Evolutionary conservation across 1,140 invertebrate genomes (phyloP).

Genomic region (Drosophila yakuba): DNA sequence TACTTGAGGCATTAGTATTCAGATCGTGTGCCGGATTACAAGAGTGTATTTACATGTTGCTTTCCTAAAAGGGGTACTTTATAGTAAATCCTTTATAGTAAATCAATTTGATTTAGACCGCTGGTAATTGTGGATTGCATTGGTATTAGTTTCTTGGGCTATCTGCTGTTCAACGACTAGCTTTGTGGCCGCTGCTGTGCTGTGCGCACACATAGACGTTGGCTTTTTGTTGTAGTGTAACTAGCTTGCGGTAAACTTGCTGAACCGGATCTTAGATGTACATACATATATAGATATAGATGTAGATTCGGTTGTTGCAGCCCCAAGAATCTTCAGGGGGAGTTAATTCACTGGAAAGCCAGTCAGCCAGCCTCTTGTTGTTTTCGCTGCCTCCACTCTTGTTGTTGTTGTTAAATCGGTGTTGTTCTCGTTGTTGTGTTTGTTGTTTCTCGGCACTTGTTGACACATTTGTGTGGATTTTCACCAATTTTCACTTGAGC

Average conservation of each 20-base stretch:
- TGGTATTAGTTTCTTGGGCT: too few relatives aligned
- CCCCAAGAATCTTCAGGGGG: constrained; percentile 70
- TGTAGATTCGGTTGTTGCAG: constrained; percentile 76
- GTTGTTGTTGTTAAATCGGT: constrained; percentile 20
- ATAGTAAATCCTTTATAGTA: too few relatives aligned
- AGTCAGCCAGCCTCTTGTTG: constrained; percentile 42
- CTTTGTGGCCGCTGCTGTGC: constrained; percentile 24
- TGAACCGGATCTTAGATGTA: constrained; percentile 75
- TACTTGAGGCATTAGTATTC: constrained; percentile 18
- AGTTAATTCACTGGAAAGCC: constrained; percentile 74
- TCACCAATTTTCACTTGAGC: constrained; percentile 77
- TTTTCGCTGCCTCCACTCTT: constrained; percentile 27
- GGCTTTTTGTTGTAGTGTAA: constrained; percentile 54
- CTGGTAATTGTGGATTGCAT: too few relatives aligned
- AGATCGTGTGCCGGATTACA: not conserved
- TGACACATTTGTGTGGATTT: constrained; percentile 76
- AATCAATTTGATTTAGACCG: too few relatives aligned
- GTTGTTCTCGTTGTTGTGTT: constrained; percentile 9
- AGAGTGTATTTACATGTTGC: constrained; percentile 14
- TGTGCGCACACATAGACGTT: constrained; percentile 5
- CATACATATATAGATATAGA: constrained; percentile 24
- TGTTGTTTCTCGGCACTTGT: constrained; percentile 56
- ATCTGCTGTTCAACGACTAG: not conserved
- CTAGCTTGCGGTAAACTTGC: constrained; percentile 82
- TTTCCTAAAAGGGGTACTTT: not conserved